These are phyloP conservation scores for Salminus brasiliensis DNA, from an alignment of 2,113 vertebrate genomes.

Conservation along the genomic window DNA sequence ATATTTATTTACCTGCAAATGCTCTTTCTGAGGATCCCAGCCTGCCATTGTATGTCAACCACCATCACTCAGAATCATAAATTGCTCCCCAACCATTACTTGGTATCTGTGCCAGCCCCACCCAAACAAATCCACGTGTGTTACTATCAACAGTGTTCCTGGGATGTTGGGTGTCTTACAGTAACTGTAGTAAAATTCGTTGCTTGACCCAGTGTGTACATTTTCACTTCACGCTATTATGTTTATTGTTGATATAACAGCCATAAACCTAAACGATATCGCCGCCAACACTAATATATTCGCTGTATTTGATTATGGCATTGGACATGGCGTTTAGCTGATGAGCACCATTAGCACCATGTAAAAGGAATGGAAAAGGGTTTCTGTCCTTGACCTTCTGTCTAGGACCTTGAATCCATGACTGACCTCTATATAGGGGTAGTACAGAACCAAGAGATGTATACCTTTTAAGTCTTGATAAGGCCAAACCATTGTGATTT, in stretches of 20 bases:
- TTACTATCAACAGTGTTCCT: neutral
- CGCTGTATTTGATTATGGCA: neutral
- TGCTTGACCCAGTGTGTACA: neutral
- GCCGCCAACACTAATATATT: neutral
- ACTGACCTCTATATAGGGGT: too few species aligned
- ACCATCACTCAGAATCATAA: neutral
- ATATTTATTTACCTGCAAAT: too few species aligned
- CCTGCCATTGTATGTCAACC: neutral
- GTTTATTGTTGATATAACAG: neutral
- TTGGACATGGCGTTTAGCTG: too few species aligned
- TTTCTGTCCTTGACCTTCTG: too few species aligned
- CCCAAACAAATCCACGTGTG: neutral
- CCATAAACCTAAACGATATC: neutral
- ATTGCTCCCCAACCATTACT: neutral
- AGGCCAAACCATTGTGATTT: too few species aligned
- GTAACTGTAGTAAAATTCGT: too few species aligned
- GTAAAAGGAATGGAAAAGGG: too few species aligned
- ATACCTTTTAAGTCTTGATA: too few species aligned
- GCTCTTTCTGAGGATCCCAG: too few species aligned
- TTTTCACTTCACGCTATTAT: neutral
- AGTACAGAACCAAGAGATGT: too few species aligned
- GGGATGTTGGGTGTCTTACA: neutral
- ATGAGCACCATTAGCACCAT: too few species aligned
- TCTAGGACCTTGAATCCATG: too few species aligned
- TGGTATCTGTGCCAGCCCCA: neutral